Evolutionary conservation across 2,888 invertebrate species (phyloP).

Genomic region (Ditula angustiorana): DNA sequence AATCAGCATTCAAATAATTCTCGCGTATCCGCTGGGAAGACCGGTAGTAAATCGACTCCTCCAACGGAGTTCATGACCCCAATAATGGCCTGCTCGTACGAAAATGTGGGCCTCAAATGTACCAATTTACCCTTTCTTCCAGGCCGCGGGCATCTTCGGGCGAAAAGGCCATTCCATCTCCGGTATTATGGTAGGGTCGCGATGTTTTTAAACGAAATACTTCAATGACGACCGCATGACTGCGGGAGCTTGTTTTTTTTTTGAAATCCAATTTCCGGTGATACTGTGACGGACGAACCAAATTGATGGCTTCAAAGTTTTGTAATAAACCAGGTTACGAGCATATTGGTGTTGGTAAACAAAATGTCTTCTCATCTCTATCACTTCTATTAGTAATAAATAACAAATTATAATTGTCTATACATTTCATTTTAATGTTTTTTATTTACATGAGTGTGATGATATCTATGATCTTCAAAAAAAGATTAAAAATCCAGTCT

Average conservation of each 20-base stretch:
- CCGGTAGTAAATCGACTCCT: conserved; percentile 56
- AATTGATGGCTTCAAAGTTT: neutral
- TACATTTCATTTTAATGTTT: no score
- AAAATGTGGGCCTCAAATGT: conserved; percentile 64
- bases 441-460: no score
- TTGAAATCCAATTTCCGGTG: conserved; percentile 32
- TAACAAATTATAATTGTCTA: no score
- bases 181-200: conserved; percentile 57
- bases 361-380: no score
- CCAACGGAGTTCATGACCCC: conserved; percentile 59
- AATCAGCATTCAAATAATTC: conserved; percentile 51
- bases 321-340: neutral
- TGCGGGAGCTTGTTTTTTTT: conserved; percentile 20
- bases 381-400: no score
- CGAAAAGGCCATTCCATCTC: conserved; percentile 65
- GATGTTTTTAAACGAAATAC: conserved; percentile 68
- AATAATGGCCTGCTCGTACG: conserved; percentile 64
- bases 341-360: neutral
- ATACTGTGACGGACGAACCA: conserved; percentile 5
- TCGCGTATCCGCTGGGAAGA: conserved; percentile 42
- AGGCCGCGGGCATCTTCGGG: conserved; percentile 53
- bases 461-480: no score
- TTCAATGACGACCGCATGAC: conserved; percentile 48
- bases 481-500: no score
- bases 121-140: conserved; percentile 67